Conservation (phyloP, 2,888 invertebrate species). For the Melanostoma mellinum region DNA sequence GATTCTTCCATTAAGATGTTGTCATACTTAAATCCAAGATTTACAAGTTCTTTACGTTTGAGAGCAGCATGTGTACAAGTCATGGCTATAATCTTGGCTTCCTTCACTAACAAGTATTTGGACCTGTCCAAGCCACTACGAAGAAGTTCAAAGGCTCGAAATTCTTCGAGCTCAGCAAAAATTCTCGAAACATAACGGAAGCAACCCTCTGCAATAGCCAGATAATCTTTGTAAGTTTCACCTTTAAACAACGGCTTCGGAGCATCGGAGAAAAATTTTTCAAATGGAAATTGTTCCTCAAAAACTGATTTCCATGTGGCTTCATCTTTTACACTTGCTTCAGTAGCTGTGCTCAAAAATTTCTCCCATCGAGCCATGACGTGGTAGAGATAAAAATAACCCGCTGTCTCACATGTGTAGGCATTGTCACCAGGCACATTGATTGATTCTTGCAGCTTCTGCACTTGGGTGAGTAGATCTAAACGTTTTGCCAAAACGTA, state of each 20-base stretch:
- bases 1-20: constrained; percentile 99
- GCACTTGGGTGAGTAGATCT: constrained; percentile 93
- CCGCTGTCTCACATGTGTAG: constrained; percentile 99
- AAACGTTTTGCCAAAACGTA: constrained; percentile 97
- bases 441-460: constrained; percentile 92
- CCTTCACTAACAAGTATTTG: constrained; percentile 97
- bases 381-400: constrained; percentile 98
- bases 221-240: constrained; percentile 89
- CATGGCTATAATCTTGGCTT: constrained; percentile 99
- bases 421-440: constrained; percentile 94
- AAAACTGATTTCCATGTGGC: constrained; percentile 82
- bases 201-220: constrained; percentile 95
- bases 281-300: constrained; percentile 94
- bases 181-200: constrained; percentile 97
- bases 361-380: constrained; percentile 94
- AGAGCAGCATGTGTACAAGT: constrained; percentile 99
- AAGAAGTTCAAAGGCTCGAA: constrained; percentile 97
- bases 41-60: constrained; percentile 97
- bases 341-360: constrained; percentile 84
- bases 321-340: constrained; percentile 67
- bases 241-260: constrained; percentile 95
- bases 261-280: constrained; percentile 95
- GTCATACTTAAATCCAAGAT: constrained; percentile 97
- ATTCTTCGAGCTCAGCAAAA: constrained; percentile 98
- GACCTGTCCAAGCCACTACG: constrained; percentile 97